phyloP scores from a whole-genome alignment of 1,140 invertebrate species.

The Zaprionus capensis region DNA sequence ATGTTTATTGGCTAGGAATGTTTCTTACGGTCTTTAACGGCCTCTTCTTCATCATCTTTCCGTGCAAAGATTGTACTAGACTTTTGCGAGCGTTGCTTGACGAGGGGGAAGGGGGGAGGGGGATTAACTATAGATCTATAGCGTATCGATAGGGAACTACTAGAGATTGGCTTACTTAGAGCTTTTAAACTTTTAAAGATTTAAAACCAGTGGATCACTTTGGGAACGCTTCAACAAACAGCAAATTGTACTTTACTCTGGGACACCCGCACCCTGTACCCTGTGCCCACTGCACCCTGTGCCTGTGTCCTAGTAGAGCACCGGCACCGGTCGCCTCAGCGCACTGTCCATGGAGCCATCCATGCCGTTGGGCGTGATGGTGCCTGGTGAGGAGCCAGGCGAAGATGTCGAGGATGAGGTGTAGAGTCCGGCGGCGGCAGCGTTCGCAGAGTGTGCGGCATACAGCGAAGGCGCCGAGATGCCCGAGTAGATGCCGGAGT shows the following conservation, averaged over 20 bases:
- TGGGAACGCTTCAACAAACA: constrained; percentile 76
- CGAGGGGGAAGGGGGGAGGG: background rate
- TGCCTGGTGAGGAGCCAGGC: constrained; percentile 85
- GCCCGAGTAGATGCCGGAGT: constrained; percentile 86
- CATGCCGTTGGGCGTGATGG: constrained; percentile 76
- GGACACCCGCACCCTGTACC: constrained; percentile 33
- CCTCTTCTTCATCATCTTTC: constrained; percentile 13
- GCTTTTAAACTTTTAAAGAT: constrained; percentile 83
- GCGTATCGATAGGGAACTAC: constrained; percentile 30
- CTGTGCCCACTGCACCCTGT: constrained; percentile 2
- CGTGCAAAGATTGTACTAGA: constrained; percentile 73
- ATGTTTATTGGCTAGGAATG: constrained; percentile 77
- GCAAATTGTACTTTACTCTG: constrained; percentile 80
- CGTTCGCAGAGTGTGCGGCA: constrained; percentile 84
- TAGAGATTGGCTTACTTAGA: constrained; percentile 73
- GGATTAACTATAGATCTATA: constrained; percentile 22
- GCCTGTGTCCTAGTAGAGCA: constrained; percentile 85
- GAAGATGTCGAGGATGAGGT: constrained; percentile 84
- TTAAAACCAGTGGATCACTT: constrained; percentile 83
- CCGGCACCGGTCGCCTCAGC: constrained; percentile 86
- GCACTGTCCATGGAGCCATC: constrained; percentile 84
- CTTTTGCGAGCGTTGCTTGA: constrained; percentile 60
- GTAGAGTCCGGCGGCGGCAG: constrained; percentile 77
- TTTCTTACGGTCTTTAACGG: constrained; percentile 36
- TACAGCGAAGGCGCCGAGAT: constrained; percentile 84